Conservation (phyloP, 2,113 vertebrate genomes). For the Dermatemys mawii region DNA sequence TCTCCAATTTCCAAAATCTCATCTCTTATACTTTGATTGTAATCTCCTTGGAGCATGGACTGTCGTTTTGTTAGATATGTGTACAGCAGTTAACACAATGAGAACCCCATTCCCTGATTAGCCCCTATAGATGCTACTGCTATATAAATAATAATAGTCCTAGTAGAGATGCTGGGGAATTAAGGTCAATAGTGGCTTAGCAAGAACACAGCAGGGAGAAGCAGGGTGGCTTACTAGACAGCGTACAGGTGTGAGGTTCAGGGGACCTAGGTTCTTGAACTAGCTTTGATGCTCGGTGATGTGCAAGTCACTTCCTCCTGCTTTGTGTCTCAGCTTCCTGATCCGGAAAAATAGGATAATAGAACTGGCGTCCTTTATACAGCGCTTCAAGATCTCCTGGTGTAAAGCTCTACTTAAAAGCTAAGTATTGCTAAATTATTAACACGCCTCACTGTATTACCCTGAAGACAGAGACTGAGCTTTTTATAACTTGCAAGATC, state of each 20-base stretch:
- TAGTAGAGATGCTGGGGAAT: not conserved
- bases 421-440: not conserved
- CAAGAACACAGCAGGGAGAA: not conserved
- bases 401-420: not conserved
- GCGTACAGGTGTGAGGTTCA: not conserved
- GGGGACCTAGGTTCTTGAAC: not conserved
- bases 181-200: not conserved
- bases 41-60: fast-evolving
- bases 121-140: not conserved
- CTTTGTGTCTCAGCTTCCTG: not conserved
- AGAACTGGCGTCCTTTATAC: not conserved
- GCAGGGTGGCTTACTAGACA: too few species aligned
- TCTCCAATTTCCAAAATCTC: not conserved
- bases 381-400: not conserved
- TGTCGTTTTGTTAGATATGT: not conserved
- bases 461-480: not conserved
- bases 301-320: not conserved
- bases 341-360: not conserved
- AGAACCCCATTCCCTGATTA: fast-evolving
- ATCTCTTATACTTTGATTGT: not conserved
- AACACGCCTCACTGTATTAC: not conserved
- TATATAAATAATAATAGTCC: not conserved
- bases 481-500: not conserved
- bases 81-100: not conserved
- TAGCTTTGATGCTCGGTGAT: not conserved